Percentiles rank a stretch among this genome's conserved stretches.
Evolutionary conservation across 2,888 invertebrate genomes (phyloP).

Genomic region (Ctena decussata): DNA sequence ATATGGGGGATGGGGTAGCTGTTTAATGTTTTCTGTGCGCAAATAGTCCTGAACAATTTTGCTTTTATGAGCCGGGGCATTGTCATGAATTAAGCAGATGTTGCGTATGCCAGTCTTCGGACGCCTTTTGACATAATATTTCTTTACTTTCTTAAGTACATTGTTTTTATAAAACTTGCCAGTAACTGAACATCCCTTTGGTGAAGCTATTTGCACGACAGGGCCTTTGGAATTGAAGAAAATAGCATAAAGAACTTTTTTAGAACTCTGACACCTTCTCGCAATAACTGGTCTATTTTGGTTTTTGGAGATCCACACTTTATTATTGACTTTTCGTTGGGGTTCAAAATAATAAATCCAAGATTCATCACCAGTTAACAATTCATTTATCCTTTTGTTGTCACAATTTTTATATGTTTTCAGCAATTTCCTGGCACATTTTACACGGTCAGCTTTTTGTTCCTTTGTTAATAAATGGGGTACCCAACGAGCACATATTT

Average conservation of each 20-base stretch:
- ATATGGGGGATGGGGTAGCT: slow-evolving; percentile 5
- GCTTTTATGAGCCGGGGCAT: slow-evolving; percentile 1
- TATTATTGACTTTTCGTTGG: not conserved
- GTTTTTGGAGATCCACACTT: not conserved
- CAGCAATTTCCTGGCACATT: not conserved
- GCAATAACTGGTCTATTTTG: not conserved
- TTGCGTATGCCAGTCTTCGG: not conserved
- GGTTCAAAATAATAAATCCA: slow-evolving; percentile 1
- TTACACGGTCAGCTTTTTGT: slow-evolving; percentile 13
- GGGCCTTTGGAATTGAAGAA: too few species aligned
- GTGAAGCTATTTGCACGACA: too few species aligned
- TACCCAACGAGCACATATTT: not conserved
- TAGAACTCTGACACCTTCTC: not conserved
- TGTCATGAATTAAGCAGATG: not conserved
- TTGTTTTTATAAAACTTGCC: too few species aligned
- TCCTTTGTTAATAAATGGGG: not conserved
- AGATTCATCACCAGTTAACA: slow-evolving; percentile 10
- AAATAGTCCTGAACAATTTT: not conserved
- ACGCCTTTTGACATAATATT: not conserved
- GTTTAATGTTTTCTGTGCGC: not conserved
- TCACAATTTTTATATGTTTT: not conserved
- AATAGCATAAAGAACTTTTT: not conserved
- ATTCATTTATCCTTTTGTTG: not conserved
- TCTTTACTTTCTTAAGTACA: not conserved
- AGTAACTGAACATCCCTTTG: too few species aligned